Evolutionary conservation across 2,888 invertebrate genomes (phyloP).

Genomic region (Drosophila atripex): DNA sequence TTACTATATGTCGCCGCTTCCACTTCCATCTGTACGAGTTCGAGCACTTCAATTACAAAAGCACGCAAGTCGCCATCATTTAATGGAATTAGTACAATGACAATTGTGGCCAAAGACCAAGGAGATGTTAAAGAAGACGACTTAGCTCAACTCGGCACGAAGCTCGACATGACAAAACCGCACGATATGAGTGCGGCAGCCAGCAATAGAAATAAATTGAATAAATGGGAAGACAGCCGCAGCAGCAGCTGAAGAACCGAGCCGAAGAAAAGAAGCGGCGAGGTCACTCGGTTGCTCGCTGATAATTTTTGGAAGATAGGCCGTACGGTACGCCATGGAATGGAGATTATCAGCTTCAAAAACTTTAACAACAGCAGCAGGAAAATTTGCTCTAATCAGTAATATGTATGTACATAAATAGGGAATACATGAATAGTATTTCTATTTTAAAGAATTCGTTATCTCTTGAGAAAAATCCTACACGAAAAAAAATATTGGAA

Average conservation of each 20-base stretch:
- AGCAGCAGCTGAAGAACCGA: slow-evolving; percentile 25
- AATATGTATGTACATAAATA: too few species aligned
- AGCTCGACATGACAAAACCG: slow-evolving; percentile 41
- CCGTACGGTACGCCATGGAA: slow-evolving; percentile 57
- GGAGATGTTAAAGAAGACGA: slow-evolving; percentile 50
- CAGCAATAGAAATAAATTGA: slow-evolving; percentile 77
- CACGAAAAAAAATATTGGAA: not conserved
- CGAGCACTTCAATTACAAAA: slow-evolving; percentile 75
- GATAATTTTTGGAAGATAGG: slow-evolving; percentile 78
- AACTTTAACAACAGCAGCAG: slow-evolving; percentile 11
- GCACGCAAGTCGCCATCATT: slow-evolving; percentile 72
- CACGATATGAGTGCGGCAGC: slow-evolving; percentile 29
- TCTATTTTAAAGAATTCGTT: not conserved
- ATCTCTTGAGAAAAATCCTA: not conserved
- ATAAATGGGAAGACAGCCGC: slow-evolving; percentile 61
- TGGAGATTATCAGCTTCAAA: slow-evolving; percentile 56
- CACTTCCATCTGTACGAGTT: slow-evolving; percentile 40
- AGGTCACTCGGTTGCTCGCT: slow-evolving; percentile 57
- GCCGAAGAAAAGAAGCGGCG: slow-evolving; percentile 43
- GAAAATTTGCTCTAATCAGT: not conserved
- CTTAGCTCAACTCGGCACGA: slow-evolving; percentile 33
- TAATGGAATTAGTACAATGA: slow-evolving; percentile 80
- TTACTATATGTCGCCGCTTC: slow-evolving; percentile 21
- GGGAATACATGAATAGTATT: not conserved
- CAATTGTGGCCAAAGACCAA: slow-evolving; percentile 76